A percentile compares a stretch with the other conserved stretches of the same genome.
Evolutionary conservation across 2,888 invertebrate genomes (phyloP).

Genomic region (Heliconius charithonia): DNA sequence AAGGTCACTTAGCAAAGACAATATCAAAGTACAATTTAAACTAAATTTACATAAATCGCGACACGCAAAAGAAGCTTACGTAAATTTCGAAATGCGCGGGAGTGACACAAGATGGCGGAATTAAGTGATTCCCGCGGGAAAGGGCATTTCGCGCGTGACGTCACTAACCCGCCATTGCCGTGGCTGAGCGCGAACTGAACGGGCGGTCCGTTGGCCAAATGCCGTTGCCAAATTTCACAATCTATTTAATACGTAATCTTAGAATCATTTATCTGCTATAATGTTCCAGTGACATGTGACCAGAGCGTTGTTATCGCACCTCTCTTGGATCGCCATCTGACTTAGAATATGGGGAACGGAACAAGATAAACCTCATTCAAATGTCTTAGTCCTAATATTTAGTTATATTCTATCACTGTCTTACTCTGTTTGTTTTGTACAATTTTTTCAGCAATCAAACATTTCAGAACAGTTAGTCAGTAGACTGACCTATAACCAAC

Average conservation of each 20-base stretch:
- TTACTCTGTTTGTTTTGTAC: no score
- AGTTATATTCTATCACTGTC: neutral
- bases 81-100: slow-evolving; percentile 43
- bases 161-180: slow-evolving; percentile 55
- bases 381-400: neutral
- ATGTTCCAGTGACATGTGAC: slow-evolving; percentile 41
- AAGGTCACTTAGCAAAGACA: slow-evolving; percentile 48
- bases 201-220: slow-evolving; percentile 62
- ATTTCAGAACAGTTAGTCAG: no score
- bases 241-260: slow-evolving; percentile 51
- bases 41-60: slow-evolving; percentile 32
- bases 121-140: slow-evolving; percentile 63
- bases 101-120: slow-evolving; percentile 33
- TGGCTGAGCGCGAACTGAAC: slow-evolving; percentile 57
- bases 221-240: slow-evolving; percentile 77
- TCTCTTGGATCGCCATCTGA: neutral
- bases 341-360: neutral
- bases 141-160: slow-evolving; percentile 61
- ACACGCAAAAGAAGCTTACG: slow-evolving; percentile 45
- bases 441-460: no score
- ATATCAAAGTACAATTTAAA: slow-evolving; percentile 44
- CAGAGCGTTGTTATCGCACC: slow-evolving; percentile 18
- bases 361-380: neutral
- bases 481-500: neutral
- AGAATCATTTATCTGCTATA: slow-evolving; percentile 47